Evolutionary conservation across 2,888 invertebrate species (phyloP), one percentile per base, ranked within the genome.

Genomic region (Schizotus pectinicornis): DNA sequence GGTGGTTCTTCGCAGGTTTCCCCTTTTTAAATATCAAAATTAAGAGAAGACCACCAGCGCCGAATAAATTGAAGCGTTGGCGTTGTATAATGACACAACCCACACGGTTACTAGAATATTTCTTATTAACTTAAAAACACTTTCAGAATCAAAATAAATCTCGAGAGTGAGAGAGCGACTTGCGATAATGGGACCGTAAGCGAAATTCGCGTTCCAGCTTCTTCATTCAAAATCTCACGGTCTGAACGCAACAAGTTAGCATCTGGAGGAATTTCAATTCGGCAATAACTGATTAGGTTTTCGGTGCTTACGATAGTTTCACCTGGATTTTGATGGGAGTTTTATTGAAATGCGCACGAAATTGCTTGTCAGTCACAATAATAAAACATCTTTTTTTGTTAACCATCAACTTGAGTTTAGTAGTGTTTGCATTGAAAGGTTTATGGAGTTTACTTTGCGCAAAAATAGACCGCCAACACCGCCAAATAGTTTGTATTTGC

Each of bases 381-480:
- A 43, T 56, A 56, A 56, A 56, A 56, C 41, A 42, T 35, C 35
- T 54, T 54, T 59, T 62, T 59, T 62, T 56, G 59, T 48, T 52
- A 57, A 59, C 62, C 54, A 62, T 57, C 54, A 59, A 59, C 56
- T 62, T 45, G 48, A 48, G 53, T 62, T 56, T 57, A 55, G 55
- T 61, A 57, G 56, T 57, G 57, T 60, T 60, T 60, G 60, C 48
- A 60, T 35, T 63, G 63, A 63, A 60, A 63, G 60, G 52, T 63
- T 63, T 63, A 59, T 64, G 50, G 43, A 50, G 62, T 61, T 64
- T 64, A 62, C 58, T 62, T 56, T 39, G 50, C 41, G 56, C 56
- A 55, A 60, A 64, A 64, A 64, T 64, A 64, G 62, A 46, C 54
- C 47, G 39, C 46, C 47, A 36, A 39, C 35, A 54, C 54, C 54